Evolutionary conservation across 92 coral and sea anemone genomes (phyloP).

Genomic region (Pocillopora meandrina): DNA sequence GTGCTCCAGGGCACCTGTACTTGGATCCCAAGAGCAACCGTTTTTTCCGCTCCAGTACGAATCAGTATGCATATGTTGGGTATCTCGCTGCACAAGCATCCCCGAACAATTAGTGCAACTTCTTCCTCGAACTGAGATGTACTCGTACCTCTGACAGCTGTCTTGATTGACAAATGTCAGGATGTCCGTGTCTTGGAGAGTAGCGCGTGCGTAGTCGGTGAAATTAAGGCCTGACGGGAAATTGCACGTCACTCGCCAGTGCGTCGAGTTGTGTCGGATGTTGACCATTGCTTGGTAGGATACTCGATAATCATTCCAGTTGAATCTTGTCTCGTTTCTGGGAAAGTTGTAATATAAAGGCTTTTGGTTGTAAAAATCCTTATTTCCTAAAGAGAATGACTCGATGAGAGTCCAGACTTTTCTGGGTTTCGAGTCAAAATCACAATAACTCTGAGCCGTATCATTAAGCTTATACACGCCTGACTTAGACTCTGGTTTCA

Average conservation of each 20-base stretch:
- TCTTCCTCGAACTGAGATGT: constrained; percentile 33
- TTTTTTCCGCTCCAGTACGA: constrained; percentile 30
- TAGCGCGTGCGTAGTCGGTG: constrained; percentile 47
- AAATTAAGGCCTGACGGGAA: constrained; percentile 37
- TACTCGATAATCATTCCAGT: constrained; percentile 51
- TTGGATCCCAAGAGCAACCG: constrained; percentile 24
- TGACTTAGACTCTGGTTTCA: constrained; percentile 10
- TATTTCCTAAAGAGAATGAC: constrained; percentile 53
- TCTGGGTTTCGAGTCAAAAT: constrained; percentile 40
- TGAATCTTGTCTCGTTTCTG: constrained; percentile 31
- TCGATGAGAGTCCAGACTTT: constrained; percentile 64
- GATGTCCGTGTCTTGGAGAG: constrained; percentile 18
- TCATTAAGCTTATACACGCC: constrained; percentile 48
- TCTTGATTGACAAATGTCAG: constrained; percentile 22
- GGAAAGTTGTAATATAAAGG: constrained; percentile 43
- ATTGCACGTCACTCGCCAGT: constrained; percentile 54
- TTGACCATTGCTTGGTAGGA: constrained; percentile 21
- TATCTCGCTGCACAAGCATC: constrained; percentile 31
- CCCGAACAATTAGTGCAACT: constrained; percentile 17
- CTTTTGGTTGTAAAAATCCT: constrained; percentile 1
- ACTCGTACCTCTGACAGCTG: constrained; percentile 19
- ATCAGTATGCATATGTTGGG: constrained; percentile 41
- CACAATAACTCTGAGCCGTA: constrained; percentile 38
- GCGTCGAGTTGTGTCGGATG: constrained; percentile 40
- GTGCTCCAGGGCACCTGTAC: not conserved